phyloP scores from a whole-genome alignment of 2,797 vertebrate genomes.

The Spheniscus humboldti region DNA sequence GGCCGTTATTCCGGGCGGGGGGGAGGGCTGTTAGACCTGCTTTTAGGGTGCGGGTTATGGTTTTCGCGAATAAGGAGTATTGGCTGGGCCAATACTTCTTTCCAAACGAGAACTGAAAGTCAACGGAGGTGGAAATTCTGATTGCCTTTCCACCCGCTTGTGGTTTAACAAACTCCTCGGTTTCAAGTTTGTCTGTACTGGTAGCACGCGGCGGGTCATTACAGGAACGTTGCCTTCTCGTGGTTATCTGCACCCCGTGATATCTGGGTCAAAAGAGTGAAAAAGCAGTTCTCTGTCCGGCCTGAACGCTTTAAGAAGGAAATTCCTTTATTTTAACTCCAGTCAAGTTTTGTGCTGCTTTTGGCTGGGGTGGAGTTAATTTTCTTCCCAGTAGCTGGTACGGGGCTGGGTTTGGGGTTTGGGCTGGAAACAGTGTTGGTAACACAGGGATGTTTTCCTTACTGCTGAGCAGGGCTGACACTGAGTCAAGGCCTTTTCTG shows the following conservation, averaged over 20 bases:
- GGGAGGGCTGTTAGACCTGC: background rate
- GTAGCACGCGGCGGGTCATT: rapidly evolving
- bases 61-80: background rate
- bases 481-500: too few species aligned
- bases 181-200: too few species aligned
- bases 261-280: background rate
- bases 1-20: background rate
- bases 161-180: too few species aligned
- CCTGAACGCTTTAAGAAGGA: background rate
- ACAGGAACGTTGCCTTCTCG: background rate
- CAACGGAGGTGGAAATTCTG: background rate
- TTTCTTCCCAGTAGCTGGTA: too few species aligned
- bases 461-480: too few species aligned
- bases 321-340: background rate
- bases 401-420: too few species aligned
- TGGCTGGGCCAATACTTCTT: background rate
- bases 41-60: too few species aligned
- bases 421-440: too few species aligned
- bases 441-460: too few species aligned
- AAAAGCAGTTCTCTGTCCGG: background rate
- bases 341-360: background rate
- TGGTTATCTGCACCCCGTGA: background rate
- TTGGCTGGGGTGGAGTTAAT: too few species aligned
- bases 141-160: background rate
- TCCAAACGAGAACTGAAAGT: background rate